Conservation (phyloP, 2,888 invertebrate species). For the Perizoma flavofasciatum region DNA sequence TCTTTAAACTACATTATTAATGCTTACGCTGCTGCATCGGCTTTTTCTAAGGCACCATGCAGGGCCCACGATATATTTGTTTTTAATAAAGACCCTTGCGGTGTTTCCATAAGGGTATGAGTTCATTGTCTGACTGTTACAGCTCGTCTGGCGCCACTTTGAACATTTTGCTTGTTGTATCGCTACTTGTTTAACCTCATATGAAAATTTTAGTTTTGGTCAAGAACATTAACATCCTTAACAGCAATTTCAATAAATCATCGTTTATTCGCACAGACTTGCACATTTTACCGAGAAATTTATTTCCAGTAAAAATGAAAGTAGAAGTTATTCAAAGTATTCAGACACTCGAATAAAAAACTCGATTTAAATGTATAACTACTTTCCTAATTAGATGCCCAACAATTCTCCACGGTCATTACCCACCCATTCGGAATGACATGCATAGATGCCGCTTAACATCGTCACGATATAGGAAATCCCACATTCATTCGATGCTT, state of each 20-base stretch:
- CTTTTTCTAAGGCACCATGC: constrained; percentile 48
- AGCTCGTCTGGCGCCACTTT: constrained; percentile 23
- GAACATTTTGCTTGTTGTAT: not conserved
- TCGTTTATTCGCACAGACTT: not conserved
- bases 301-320: constrained; percentile 2
- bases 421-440: constrained; percentile 28
- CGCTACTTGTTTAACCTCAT: too few species aligned
- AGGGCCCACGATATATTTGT: constrained; percentile 67
- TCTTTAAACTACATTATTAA: constrained; percentile 82
- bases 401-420: constrained; percentile 26
- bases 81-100: constrained; percentile 69
- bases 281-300: not conserved
- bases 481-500: constrained; percentile 61
- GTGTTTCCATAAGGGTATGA: constrained; percentile 45
- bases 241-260: not conserved
- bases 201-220: not conserved
- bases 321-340: not conserved
- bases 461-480: constrained; percentile 60
- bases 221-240: too few species aligned
- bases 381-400: constrained; percentile 20
- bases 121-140: constrained; percentile 22
- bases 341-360: constrained; percentile 1
- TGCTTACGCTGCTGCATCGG: constrained; percentile 59
- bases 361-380: constrained; percentile 5
- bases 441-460: constrained; percentile 32